These are phyloP conservation scores for Burhinus oedicnemus DNA, from an alignment of 2,113 vertebrate genomes.

Conservation along the genomic window DNA sequence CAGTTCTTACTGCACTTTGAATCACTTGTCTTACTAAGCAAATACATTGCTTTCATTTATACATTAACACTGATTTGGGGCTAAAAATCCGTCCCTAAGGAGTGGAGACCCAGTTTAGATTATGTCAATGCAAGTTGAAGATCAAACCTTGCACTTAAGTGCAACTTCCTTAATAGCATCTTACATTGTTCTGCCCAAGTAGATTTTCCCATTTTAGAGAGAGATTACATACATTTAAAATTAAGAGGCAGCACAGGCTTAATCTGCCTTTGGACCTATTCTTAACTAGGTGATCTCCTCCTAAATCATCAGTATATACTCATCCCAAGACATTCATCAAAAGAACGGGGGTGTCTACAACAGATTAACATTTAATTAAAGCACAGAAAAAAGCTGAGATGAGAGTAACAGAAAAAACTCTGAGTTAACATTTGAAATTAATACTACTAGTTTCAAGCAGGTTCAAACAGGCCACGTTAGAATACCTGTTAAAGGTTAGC, in stretches of 20 bases:
- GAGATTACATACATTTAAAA: neutral
- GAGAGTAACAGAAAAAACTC: neutral
- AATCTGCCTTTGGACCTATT: neutral
- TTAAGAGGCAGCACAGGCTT: neutral
- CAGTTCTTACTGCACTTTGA: neutral
- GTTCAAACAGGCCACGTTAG: neutral
- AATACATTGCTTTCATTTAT: conserved; percentile 18
- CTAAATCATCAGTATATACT: neutral
- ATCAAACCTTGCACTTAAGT: neutral
- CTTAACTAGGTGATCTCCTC: neutral
- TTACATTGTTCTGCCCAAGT: neutral
- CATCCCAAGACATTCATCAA: neutral
- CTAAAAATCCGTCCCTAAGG: neutral
- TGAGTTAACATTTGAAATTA: neutral
- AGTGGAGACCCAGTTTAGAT: neutral
- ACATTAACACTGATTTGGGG: neutral
- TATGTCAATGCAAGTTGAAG: neutral
- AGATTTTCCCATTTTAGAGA: neutral
- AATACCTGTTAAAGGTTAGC: neutral
- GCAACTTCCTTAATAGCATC: neutral
- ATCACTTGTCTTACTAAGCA: conserved; percentile 12
- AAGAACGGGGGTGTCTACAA: neutral
- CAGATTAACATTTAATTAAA: conserved; percentile 8
- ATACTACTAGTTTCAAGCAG: neutral
- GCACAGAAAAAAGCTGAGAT: neutral